These are phyloP conservation scores for Phaonia tiefii DNA, from an alignment of 2,888 invertebrate species.

Conservation along the genomic window DNA sequence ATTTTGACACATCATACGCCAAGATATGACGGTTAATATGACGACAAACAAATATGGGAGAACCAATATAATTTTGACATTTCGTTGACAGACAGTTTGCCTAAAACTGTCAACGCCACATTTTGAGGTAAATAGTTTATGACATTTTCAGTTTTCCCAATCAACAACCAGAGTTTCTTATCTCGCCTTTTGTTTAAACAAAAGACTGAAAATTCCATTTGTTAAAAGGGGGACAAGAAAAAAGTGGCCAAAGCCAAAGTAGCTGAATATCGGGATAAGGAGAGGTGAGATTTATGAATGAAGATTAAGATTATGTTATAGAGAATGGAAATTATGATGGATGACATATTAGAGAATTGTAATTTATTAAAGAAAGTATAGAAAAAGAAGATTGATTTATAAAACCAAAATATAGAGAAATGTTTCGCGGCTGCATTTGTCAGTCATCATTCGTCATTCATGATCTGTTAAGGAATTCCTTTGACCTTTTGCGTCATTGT, in stretches of 20 bases:
- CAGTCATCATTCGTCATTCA: neutral
- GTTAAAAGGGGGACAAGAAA: no score
- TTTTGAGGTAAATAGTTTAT: constrained; percentile 48
- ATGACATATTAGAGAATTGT: constrained; percentile 15
- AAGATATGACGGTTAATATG: constrained; percentile 49
- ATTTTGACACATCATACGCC: constrained; percentile 56
- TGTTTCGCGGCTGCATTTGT: no score
- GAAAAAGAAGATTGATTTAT: no score
- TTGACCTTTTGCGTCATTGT: neutral
- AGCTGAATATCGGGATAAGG: constrained; percentile 1
- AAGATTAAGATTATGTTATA: constrained; percentile 43
- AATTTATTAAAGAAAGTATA: no score
- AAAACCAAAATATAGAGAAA: no score
- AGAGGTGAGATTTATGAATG: constrained; percentile 35
- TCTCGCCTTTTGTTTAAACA: constrained; percentile 35
- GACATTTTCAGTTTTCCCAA: constrained; percentile 38
- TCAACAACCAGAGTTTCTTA: constrained; percentile 41
- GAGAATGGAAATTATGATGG: constrained; percentile 44
- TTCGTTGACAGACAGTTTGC: constrained; percentile 66
- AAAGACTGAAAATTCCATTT: no score
- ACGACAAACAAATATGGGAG: constrained; percentile 26
- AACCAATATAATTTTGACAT: constrained; percentile 57
- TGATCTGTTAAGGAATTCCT: neutral
- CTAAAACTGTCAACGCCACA: constrained; percentile 66
- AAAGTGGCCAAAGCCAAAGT: no score